These are phyloP conservation scores for Xylota segnis DNA, from an alignment of 2,888 invertebrate genomes.

Conservation along the genomic window DNA sequence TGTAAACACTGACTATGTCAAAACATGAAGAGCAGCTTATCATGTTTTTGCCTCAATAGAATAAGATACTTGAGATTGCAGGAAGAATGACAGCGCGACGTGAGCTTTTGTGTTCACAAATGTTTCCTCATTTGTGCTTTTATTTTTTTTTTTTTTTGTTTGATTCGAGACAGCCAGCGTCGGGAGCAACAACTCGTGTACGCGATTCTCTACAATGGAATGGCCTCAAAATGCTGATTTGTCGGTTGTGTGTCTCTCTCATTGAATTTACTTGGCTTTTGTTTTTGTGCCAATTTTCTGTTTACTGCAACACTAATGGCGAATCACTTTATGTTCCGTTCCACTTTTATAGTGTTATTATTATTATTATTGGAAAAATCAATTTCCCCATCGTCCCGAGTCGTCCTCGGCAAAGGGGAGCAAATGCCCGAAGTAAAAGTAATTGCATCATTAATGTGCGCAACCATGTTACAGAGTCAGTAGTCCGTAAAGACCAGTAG, in stretches of 20 bases:
- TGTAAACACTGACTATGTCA: constrained; percentile 5
- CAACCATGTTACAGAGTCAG: constrained; percentile 2
- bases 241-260: not conserved
- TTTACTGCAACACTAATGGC: not conserved
- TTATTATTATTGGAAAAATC: not conserved
- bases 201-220: not conserved
- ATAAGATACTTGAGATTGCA: constrained; percentile 34
- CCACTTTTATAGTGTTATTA: not conserved
- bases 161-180: too few relatives aligned
- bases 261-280: constrained; percentile 13
- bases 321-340: not conserved
- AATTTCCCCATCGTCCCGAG: not conserved
- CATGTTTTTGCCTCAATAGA: constrained; percentile 17
- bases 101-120: constrained; percentile 41
- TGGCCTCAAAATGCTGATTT: constrained; percentile 22
- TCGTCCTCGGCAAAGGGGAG: not conserved
- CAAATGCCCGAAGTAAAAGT: not conserved
- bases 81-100: constrained; percentile 35
- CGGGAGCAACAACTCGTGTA: constrained; percentile 21
- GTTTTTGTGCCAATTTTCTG: constrained; percentile 28
- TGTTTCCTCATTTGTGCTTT: constrained; percentile 33
- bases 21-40: constrained; percentile 1
- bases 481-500: not conserved
- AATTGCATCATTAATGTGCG: constrained; percentile 2
- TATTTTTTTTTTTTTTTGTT: not conserved